A percentile compares a stretch with the other conserved stretches of the same genome.
Conservation (phyloP, 2,888 invertebrate species). For the Dendrolimus houi region DNA sequence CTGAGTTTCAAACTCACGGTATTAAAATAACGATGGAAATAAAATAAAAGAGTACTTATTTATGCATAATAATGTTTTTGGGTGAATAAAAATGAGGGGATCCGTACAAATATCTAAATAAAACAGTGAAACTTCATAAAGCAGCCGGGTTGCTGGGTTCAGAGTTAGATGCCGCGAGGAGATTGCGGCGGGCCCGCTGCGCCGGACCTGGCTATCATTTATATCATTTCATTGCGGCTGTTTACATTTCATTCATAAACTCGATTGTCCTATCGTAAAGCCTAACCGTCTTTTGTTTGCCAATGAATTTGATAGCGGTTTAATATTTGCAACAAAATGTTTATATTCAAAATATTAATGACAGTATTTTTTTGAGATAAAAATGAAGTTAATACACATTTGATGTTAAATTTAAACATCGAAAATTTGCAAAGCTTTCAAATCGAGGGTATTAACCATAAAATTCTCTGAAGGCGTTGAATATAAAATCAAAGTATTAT, state of each 20-base stretch:
- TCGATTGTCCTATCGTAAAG: slow-evolving; percentile 47
- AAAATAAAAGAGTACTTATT: slow-evolving; percentile 68
- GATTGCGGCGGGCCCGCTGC: slow-evolving; percentile 47
- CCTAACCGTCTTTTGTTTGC: slow-evolving; percentile 16
- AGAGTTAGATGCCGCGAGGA: slow-evolving; percentile 58
- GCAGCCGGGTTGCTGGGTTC: slow-evolving; percentile 29
- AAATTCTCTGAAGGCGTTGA: too few species aligned
- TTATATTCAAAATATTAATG: too few species aligned
- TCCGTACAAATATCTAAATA: slow-evolving; percentile 69
- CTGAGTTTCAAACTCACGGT: slow-evolving; percentile 46
- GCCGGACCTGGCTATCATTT: slow-evolving; percentile 51
- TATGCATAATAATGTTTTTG: slow-evolving; percentile 67
- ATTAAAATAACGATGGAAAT: slow-evolving; percentile 68
- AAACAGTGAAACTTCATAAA: slow-evolving; percentile 63
- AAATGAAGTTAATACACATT: too few species aligned
- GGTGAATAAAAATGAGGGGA: slow-evolving; percentile 67
- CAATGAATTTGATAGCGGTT: too few species aligned
- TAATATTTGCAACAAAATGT: too few species aligned
- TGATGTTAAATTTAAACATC: too few species aligned
- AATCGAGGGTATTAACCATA: too few species aligned
- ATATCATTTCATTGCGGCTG: slow-evolving; percentile 69
- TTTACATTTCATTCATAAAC: slow-evolving; percentile 71
- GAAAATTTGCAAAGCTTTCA: too few species aligned
- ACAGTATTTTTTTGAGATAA: too few species aligned
- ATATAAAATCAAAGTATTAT: too few species aligned